Evolutionary conservation across 2,888 invertebrate genomes (phyloP).

Genomic region (Xestia rhomboidea): DNA sequence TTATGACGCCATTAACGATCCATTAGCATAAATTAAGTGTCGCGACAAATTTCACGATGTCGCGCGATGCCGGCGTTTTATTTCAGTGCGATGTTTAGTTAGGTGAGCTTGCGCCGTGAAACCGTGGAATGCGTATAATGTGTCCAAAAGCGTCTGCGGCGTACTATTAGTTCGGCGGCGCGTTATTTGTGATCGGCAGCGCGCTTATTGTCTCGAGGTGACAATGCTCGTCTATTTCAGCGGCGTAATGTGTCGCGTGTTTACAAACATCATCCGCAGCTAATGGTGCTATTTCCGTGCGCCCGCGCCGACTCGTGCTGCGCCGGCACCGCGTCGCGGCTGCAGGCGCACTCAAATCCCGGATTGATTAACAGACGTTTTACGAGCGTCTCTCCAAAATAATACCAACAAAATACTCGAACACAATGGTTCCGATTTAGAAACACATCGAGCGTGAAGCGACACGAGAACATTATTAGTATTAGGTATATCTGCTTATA

Average conservation of each 20-base stretch:
- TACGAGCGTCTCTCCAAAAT: slow-evolving; percentile 69
- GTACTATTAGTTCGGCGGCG: slow-evolving; percentile 57
- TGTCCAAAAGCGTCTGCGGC: slow-evolving; percentile 65
- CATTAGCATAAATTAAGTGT: slow-evolving; percentile 86
- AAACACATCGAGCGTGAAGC: slow-evolving; percentile 63
- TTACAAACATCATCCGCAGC: slow-evolving; percentile 81
- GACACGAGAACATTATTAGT: slow-evolving; percentile 49
- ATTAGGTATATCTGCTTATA: not conserved
- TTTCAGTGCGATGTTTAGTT: slow-evolving; percentile 77
- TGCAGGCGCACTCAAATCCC: slow-evolving; percentile 63
- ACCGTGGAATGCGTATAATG: slow-evolving; percentile 77
- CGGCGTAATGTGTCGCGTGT: slow-evolving; percentile 74
- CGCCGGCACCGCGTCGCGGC: slow-evolving; percentile 33
- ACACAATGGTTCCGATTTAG: slow-evolving; percentile 68
- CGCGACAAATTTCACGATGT: slow-evolving; percentile 81
- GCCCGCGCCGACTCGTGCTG: slow-evolving; percentile 30
- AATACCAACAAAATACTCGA: slow-evolving; percentile 54
- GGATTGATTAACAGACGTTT: slow-evolving; percentile 75
- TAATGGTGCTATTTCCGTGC: slow-evolving; percentile 84
- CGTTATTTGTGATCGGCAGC: slow-evolving; percentile 61
- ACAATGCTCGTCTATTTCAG: slow-evolving; percentile 71
- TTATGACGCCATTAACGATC: slow-evolving; percentile 81
- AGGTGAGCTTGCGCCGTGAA: slow-evolving; percentile 70
- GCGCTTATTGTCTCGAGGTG: slow-evolving; percentile 65
- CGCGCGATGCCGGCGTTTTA: slow-evolving; percentile 68